These are phyloP conservation scores for Caenorhabditis sp. DNA, from an alignment of 2,888 invertebrate species.

Conservation along the genomic window DNA sequence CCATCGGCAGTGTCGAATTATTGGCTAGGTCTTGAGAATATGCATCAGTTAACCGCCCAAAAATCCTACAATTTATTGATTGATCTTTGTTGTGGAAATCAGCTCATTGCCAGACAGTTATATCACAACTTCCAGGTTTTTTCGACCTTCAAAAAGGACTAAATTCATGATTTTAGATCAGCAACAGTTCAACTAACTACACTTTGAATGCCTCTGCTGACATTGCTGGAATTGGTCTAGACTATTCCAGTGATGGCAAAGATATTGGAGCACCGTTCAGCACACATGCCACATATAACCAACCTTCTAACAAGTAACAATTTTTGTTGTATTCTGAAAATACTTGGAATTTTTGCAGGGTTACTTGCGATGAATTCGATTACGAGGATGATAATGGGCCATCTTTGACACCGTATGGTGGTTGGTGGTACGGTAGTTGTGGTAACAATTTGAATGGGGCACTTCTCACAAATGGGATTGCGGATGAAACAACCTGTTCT, in stretches of 20 bases:
- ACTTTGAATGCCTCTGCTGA: conserved; percentile 26
- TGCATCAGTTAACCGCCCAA: conserved; percentile 18
- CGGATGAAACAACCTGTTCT: too few relatives aligned
- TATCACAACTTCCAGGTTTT: conserved; percentile 43
- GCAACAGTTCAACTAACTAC: conserved; percentile 16
- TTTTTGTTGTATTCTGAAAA: background rate
- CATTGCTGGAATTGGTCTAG: conserved; percentile 27
- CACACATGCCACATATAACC: background rate
- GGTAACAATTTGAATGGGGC: conserved; percentile 50
- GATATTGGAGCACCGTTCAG: background rate
- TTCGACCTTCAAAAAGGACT: background rate
- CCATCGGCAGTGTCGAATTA: conserved; percentile 34
- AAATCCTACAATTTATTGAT: conserved; percentile 22
- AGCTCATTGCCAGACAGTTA: conserved; percentile 11
- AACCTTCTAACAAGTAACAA: background rate
- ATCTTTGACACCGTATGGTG: conserved; percentile 15
- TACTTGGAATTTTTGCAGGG: background rate
- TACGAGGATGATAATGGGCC: conserved; percentile 12
- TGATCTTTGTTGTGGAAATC: conserved; percentile 38
- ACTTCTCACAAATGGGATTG: too few relatives aligned
- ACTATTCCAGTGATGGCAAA: conserved; percentile 11
- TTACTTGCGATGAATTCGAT: conserved; percentile 25
- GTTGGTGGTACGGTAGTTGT: conserved; percentile 56
- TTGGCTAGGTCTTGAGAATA: conserved; percentile 53
- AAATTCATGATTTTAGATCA: conserved; percentile 19